Conservation (phyloP, 2,888 invertebrate genomes). For the Polydrusus pterygomalis region DNA sequence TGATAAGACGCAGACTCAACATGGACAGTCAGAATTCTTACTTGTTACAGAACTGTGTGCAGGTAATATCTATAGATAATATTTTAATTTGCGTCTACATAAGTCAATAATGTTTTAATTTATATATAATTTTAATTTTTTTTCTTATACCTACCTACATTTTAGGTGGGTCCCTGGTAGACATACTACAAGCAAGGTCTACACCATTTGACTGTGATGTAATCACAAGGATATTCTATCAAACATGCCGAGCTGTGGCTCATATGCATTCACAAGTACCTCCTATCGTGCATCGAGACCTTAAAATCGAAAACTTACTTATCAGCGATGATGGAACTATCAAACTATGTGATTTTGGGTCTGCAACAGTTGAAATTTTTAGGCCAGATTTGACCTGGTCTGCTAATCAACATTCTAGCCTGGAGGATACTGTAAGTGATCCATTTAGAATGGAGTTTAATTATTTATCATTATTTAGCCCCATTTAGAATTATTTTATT, state of each 20-base stretch:
- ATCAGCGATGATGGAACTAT: slow-evolving; percentile 89
- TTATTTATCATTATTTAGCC: too few relatives aligned
- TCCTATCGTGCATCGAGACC: slow-evolving; percentile 95
- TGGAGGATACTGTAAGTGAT: slow-evolving; percentile 90
- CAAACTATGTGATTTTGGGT: slow-evolving; percentile 98
- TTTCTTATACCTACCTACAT: slow-evolving; percentile 34
- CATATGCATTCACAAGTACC: slow-evolving; percentile 94
- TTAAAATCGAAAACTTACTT: slow-evolving; percentile 96
- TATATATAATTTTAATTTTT: not conserved
- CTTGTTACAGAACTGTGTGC: slow-evolving; percentile 94
- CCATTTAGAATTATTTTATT: too few relatives aligned
- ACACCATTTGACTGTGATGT: slow-evolving; percentile 80
- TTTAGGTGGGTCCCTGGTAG: slow-evolving; percentile 79
- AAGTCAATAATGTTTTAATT: not conserved
- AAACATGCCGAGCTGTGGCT: slow-evolving; percentile 91
- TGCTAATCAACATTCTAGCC: slow-evolving; percentile 89
- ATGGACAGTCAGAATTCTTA: slow-evolving; percentile 92
- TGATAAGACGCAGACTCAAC: slow-evolving; percentile 85
- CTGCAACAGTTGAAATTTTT: slow-evolving; percentile 89
- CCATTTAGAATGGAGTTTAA: not conserved
- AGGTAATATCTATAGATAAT: slow-evolving; percentile 73
- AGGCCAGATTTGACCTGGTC: slow-evolving; percentile 93
- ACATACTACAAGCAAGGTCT: slow-evolving; percentile 77
- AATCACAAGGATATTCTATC: slow-evolving; percentile 91
- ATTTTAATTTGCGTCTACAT: not conserved